Base-by-base conservation (phyloP, 2,113 vertebrate species). In the Beaufortia kweichowensis region DNA sequence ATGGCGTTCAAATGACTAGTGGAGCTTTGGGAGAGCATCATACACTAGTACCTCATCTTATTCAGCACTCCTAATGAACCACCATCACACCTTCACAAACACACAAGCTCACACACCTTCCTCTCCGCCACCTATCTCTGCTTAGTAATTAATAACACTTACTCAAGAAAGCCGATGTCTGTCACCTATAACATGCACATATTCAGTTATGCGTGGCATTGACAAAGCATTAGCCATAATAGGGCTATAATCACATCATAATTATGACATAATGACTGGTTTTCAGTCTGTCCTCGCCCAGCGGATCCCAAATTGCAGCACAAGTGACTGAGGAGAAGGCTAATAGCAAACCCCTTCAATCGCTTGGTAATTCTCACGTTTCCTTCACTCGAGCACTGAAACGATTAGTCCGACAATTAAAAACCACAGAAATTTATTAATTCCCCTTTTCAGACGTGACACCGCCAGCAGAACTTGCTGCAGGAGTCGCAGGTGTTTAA, bases 231-330 rank as follows among this genome's bases (percentile, higher is more conserved):
- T 79, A 67, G 65, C 29, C 50, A 73, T 83, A 83, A 81, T 81
- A 83, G 81, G 79, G 80, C 75, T 83, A 78, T 78, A 83, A 83
- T 83, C 79, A 81, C 76, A 76, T 81, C 72, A 71, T 81, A 83
- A 83, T 83, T 81, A 83, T 14, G 56, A 62, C 19, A 60, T 83
- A 81, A 83, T 81, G 78, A 75, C 70, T 75, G 79, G 60, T 75
- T 78, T 77, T 75, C 59, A 29, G 70, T 79, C 59, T 31, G 56
- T 67, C 65, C 69, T 74, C 28, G 48, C 62, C 43, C 79, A 68
- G 68, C 57, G 62, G 68, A 64, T 69, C 64, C 76, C 59, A 41
- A 46, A 61, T 75, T 75, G 69, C 80, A 75, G 24, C 76, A 62
- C 43, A 28, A 74, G 76, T 72, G 39, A 78, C 70, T 75, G 71